Evolutionary conservation across 2,888 invertebrate species (phyloP).

Genomic region (Meiosimyza decipiens): DNA sequence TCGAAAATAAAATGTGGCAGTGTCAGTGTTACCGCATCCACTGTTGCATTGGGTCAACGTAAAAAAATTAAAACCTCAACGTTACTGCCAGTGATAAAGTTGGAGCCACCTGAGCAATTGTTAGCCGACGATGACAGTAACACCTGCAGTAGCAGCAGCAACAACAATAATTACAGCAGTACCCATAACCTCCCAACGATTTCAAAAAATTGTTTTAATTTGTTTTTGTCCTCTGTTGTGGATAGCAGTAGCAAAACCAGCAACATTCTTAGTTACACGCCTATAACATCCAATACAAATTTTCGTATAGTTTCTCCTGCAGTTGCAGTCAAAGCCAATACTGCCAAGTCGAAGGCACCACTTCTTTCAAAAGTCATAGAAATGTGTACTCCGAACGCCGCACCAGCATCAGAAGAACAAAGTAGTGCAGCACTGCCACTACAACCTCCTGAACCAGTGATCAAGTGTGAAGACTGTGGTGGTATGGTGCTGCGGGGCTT

Average conservation of each 20-base stretch:
- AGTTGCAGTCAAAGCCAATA: neutral
- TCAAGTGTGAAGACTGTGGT: constrained; percentile 63
- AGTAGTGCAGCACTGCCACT: neutral
- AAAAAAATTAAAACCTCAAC: constrained; percentile 41
- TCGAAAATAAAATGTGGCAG: constrained; percentile 39
- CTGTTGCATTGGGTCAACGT: neutral
- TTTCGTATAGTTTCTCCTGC: neutral
- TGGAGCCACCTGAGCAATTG: constrained; percentile 53
- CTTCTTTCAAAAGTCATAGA: neutral
- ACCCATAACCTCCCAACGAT: constrained; percentile 30
- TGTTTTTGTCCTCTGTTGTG: constrained; percentile 33
- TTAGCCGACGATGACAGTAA: constrained; percentile 10
- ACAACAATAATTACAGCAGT: constrained; percentile 1
- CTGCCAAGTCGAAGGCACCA: neutral
- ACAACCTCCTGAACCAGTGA: constrained; percentile 45
- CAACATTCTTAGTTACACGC: neutral
- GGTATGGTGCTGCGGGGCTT: constrained; percentile 53
- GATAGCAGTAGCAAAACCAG: neutral
- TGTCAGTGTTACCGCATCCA: neutral
- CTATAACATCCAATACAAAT: neutral
- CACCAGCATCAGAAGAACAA: constrained; percentile 22
- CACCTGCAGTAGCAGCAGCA: constrained; percentile 36
- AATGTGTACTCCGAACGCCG: neutral
- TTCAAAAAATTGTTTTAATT: constrained; percentile 40
- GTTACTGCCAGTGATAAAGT: constrained; percentile 55